Evolutionary conservation across 2,797 vertebrate species (phyloP).

Genomic region (Parambassis ranga): DNA sequence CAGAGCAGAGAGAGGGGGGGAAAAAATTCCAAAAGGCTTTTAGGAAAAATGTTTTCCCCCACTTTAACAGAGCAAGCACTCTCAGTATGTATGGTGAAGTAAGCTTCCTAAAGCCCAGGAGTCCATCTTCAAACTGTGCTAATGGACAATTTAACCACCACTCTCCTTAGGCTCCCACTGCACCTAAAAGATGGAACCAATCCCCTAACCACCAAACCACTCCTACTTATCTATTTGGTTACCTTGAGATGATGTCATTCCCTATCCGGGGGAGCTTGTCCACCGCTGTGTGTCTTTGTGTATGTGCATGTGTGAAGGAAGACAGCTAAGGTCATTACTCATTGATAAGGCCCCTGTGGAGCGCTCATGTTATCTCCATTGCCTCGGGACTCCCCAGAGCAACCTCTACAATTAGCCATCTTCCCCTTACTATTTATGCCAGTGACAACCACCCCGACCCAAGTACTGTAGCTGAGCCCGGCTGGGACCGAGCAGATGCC

Average conservation of each 20-base stretch:
- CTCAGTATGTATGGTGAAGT: slow-evolving; percentile 15
- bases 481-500: slow-evolving; percentile 16
- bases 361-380: slow-evolving; percentile 58
- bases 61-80: slow-evolving; percentile 23
- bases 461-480: slow-evolving; percentile 5
- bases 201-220: slow-evolving; percentile 21
- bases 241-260: slow-evolving; percentile 58
- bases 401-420: slow-evolving; percentile 67
- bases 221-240: slow-evolving; percentile 55
- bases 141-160: slow-evolving; percentile 66
- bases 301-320: slow-evolving; percentile 16
- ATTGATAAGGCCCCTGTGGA: slow-evolving; percentile 65
- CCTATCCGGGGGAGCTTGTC: slow-evolving; percentile 10
- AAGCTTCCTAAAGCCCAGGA: slow-evolving; percentile 48
- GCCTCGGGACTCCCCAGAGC: slow-evolving; percentile 56
- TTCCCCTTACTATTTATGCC: slow-evolving; percentile 45
- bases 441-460: slow-evolving; percentile 42
- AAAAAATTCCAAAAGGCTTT: slow-evolving; percentile 35
- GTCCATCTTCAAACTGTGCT: slow-evolving; percentile 49
- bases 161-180: slow-evolving; percentile 29
- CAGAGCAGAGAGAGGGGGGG: neutral
- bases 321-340: slow-evolving; percentile 68
- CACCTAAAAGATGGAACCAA: slow-evolving; percentile 41
- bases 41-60: slow-evolving; percentile 14
- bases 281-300: neutral